Conservation (phyloP, 2,888 invertebrate genomes). For the Acanthosepion esculentum region DNA sequence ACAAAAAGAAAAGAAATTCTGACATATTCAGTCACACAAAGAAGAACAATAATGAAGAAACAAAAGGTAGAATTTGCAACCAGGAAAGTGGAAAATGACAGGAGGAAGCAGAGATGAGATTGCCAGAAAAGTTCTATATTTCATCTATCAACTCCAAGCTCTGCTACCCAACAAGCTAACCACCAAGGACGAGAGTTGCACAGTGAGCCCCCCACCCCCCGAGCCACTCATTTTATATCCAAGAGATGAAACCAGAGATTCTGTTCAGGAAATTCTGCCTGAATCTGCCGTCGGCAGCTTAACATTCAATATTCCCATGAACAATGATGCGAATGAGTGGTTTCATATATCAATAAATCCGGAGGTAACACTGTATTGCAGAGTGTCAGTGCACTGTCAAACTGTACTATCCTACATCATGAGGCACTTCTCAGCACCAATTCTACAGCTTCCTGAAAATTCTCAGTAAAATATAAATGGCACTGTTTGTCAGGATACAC, state of each 20-base stretch:
- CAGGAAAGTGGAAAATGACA: background rate
- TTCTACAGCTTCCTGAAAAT: background rate
- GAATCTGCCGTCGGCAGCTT: slow-evolving; percentile 33
- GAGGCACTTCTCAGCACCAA: background rate
- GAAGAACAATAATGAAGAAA: background rate
- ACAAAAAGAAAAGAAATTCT: too few relatives aligned
- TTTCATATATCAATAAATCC: slow-evolving; percentile 12
- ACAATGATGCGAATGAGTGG: slow-evolving; percentile 18
- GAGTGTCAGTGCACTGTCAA: background rate
- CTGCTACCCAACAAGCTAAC: background rate
- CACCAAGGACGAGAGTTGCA: slow-evolving; percentile 7
- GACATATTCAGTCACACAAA: background rate
- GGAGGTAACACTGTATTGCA: background rate
- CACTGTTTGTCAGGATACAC: slow-evolving; percentile 33
- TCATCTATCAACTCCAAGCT: background rate
- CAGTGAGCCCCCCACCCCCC: too few relatives aligned
- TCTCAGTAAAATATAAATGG: background rate
- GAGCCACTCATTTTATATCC: slow-evolving; percentile 33
- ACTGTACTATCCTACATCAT: background rate
- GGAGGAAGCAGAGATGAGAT: background rate
- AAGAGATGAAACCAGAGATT: slow-evolving; percentile 33
- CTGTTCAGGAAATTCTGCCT: slow-evolving; percentile 33
- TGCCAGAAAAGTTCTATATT: background rate
- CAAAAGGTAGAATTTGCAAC: background rate
- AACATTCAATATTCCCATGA: slow-evolving; percentile 33